Conservation (phyloP, 2,888 invertebrate species). For the Lutraria lutraria region DNA sequence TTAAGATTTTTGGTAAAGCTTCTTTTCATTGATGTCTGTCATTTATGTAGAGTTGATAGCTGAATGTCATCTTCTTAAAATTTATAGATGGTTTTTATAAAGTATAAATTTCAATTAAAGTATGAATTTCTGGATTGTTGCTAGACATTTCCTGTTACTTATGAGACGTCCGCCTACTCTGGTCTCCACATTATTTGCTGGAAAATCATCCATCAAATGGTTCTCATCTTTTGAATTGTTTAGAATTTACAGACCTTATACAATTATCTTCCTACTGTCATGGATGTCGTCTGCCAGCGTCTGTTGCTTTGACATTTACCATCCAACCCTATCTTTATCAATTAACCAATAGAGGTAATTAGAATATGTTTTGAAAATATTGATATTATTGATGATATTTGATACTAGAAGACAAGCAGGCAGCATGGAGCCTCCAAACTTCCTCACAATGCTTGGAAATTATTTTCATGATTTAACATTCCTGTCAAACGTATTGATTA, state of each 20-base stretch:
- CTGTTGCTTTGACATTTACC: conserved; percentile 21
- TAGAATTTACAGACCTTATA: conserved; percentile 12
- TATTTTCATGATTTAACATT: conserved; percentile 20
- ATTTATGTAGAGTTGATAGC: no score
- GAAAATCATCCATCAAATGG: neutral
- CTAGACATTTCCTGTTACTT: neutral
- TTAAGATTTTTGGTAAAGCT: no score
- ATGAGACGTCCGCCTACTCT: neutral
- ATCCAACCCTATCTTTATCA: conserved; percentile 10
- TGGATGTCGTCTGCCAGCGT: neutral
- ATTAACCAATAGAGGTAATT: conserved; percentile 48
- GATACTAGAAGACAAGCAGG: conserved; percentile 12
- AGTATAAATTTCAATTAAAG: neutral
- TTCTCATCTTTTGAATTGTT: neutral
- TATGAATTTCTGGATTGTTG: neutral
- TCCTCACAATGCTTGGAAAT: neutral
- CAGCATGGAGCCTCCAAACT: neutral
- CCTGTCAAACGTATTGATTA: conserved; percentile 52
- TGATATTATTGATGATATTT: conserved; percentile 40
- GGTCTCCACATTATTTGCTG: neutral
- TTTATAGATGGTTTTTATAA: neutral
- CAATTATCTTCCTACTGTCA: conserved; percentile 3
- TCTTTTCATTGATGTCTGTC: no score
- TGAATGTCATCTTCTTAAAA: neutral
- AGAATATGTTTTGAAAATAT: conserved; percentile 36